Conservation (phyloP, 2,113 vertebrate genomes). For the Leptodactylus fuscus region DNA sequence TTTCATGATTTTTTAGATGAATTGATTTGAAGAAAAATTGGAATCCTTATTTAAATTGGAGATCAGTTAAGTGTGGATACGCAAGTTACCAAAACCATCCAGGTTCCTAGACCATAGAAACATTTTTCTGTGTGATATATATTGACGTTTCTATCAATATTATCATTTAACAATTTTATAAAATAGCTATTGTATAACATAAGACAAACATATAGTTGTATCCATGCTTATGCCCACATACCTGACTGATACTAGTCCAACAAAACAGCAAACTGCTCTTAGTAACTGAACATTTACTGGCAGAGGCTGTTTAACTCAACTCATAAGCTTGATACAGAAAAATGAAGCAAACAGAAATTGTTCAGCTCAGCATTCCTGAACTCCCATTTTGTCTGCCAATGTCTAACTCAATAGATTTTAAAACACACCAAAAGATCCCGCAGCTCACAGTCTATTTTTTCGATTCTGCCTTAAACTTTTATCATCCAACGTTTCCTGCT, state of each 20-base stretch:
- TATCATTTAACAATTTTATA: too few species aligned
- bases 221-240: background rate
- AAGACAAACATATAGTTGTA: too few species aligned
- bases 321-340: background rate
- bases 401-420: slow-evolving; percentile 51
- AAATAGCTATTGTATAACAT: too few species aligned
- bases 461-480: slow-evolving; percentile 53
- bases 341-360: slow-evolving; percentile 32
- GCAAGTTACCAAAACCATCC: too few species aligned
- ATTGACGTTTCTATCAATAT: too few species aligned
- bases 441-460: slow-evolving; percentile 45
- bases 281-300: slow-evolving; percentile 2
- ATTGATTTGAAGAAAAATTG: too few species aligned
- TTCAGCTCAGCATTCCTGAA: slow-evolving; percentile 44
- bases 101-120: too few species aligned
- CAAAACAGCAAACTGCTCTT: background rate
- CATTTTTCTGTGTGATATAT: too few species aligned
- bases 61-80: too few species aligned
- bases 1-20: too few species aligned
- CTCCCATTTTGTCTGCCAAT: slow-evolving; percentile 50
- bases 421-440: slow-evolving; percentile 49
- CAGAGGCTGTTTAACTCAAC: background rate
- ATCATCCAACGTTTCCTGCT: slow-evolving; percentile 52
- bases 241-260: background rate
- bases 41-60: too few species aligned